These are phyloP conservation scores for Bombus difficillimus DNA, from an alignment of 1,140 invertebrate genomes.

Conservation along the genomic window DNA sequence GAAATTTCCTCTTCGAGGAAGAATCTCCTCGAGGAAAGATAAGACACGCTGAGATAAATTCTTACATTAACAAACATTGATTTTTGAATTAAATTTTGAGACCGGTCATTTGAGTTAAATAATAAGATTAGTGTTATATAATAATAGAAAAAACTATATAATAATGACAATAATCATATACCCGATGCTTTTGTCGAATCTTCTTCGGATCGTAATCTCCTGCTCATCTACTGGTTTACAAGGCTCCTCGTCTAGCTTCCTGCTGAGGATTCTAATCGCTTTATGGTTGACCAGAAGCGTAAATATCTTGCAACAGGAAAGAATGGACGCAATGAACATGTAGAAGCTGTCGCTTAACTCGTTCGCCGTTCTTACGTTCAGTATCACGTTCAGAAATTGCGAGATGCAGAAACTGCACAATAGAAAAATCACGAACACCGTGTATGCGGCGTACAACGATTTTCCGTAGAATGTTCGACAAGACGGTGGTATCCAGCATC, in stretches of 20 bases:
- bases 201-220: conserved; percentile 43
- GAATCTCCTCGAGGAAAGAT: no score
- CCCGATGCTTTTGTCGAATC: conserved; percentile 57
- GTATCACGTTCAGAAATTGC: conserved; percentile 53
- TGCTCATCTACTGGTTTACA: conserved; percentile 20
- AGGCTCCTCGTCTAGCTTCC: conserved; percentile 3
- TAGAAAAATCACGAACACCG: conserved; percentile 27
- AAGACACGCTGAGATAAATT: background rate
- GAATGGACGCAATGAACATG: conserved; percentile 37
- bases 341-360: conserved; percentile 57
- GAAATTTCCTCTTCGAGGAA: no score
- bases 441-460: conserved; percentile 13
- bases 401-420: conserved; percentile 46
- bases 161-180: background rate
- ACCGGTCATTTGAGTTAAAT: no score
- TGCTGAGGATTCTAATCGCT: conserved; percentile 19
- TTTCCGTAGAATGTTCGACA: conserved; percentile 8
- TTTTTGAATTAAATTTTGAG: background rate
- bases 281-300: conserved; percentile 37
- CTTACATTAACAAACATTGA: background rate
- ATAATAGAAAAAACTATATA: background rate
- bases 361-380: conserved; percentile 36
- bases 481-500: conserved; percentile 52
- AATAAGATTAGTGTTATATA: no score
- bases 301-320: conserved; percentile 53